Conservation (phyloP, 2,113 vertebrate species). For the Machaerirhynchus nigripectus region DNA sequence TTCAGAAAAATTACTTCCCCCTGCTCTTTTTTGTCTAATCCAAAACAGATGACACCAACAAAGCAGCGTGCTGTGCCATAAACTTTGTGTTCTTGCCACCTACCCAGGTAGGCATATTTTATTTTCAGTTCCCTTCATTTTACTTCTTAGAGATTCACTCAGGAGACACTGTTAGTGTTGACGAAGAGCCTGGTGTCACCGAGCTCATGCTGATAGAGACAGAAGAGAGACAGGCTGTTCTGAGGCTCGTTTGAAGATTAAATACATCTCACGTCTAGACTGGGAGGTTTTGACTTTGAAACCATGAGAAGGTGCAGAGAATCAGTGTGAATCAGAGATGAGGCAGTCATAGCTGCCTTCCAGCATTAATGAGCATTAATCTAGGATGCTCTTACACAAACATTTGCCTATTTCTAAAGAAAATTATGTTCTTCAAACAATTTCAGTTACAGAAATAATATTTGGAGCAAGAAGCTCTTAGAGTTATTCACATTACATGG, state of each 20-base stretch:
- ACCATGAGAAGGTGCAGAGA: background rate
- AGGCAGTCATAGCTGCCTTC: background rate
- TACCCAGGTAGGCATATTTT: background rate
- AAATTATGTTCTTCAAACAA: background rate
- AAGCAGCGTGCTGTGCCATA: background rate
- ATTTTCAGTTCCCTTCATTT: background rate
- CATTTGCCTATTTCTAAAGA: background rate
- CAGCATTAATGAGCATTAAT: background rate
- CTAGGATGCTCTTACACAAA: background rate
- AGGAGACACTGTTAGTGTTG: background rate
- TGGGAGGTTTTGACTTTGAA: background rate
- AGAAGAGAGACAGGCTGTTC: background rate
- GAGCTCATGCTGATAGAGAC: background rate
- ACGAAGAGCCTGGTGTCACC: background rate
- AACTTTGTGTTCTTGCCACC: background rate
- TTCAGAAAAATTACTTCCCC: background rate
- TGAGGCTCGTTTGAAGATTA: conserved; percentile 12
- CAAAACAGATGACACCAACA: background rate
- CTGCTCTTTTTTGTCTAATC: background rate
- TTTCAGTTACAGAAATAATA: background rate
- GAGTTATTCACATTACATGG: background rate
- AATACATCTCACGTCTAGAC: background rate
- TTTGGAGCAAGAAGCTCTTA: background rate
- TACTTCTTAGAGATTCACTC: background rate
- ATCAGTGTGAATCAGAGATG: background rate